Evolutionary conservation across 2,797 vertebrate species (phyloP), one percentile per base, ranked within the genome.

Genomic region (Crenuchus spilurus): DNA sequence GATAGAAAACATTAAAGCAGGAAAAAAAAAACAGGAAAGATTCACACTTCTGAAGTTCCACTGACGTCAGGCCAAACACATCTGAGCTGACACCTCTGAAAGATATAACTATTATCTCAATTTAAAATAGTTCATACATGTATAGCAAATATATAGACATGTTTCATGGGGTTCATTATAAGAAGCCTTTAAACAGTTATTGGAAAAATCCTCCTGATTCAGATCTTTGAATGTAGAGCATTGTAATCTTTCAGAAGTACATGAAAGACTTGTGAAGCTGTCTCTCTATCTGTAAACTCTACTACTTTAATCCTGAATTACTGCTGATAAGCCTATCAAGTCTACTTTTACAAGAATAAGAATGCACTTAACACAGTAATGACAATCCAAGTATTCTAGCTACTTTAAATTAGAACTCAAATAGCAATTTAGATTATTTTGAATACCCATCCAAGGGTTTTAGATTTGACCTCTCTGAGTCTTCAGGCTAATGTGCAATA

Each of bases 81-180:
- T 42, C 72, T 52, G 61, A 54, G 66, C 30, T 18, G 16, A 54
- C 58, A 39, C 65, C 30, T 33, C 30, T 6, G 51, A 62, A 13
- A 10, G 37, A 66, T 13, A 61, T 24, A 46, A 60, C 20, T 44
- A 16, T 55, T 57, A 28, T 46, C 63, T 49, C 31, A n/a, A 49
- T 11, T 64, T 24, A 62, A 44, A 46, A 52, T 9, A 48, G 57
- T 69, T 68, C 60, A 69, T 64, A 76, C 61, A 73, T 63, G 41
- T 52, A 76, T 78, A 76, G 41, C 71, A 80, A 81, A 85, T 76
- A 79, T 76, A 79, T 51, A 78, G 31, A 18, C 57, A 46, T 72
- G 49, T 75, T 52, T 30, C 57, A 64, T 62, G 62, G 58, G 69
- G 71, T 68, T 58, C 64, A 76, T 71, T 67, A 72, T 57, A 74